These are phyloP conservation scores for Gymnocephalus cernua DNA, from an alignment of 2,113 vertebrate species.

Conservation along the genomic window DNA sequence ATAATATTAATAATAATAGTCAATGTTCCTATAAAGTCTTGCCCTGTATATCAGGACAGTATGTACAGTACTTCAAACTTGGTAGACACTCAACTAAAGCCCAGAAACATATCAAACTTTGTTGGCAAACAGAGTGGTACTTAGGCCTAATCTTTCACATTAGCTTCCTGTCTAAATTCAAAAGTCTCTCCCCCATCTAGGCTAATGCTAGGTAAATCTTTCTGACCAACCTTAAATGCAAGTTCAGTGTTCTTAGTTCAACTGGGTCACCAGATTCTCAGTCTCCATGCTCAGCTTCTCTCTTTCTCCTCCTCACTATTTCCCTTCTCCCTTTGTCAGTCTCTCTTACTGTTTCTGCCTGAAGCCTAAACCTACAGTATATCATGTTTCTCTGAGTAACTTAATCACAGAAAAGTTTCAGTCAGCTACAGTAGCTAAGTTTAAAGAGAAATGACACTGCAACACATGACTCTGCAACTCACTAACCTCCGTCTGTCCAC, in stretches of 20 bases:
- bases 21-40: not conserved
- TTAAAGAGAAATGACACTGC: not conserved
- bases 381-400: constrained; percentile 15
- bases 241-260: constrained; percentile 6
- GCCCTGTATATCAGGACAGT: constrained; percentile 6
- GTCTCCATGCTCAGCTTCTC: constrained; percentile 1
- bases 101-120: not conserved
- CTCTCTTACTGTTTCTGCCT: not conserved
- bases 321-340: not conserved
- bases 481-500: too few relatives aligned
- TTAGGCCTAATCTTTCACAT: constrained; percentile 48
- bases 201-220: constrained; percentile 47
- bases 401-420: constrained; percentile 24
- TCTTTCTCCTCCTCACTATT: not conserved
- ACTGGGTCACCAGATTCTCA: constrained; percentile 30
- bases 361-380: not conserved
- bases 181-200: constrained; percentile 17
- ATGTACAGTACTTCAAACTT: constrained; percentile 12
- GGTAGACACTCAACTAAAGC: not conserved
- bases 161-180: constrained; percentile 28
- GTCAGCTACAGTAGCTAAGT: not conserved
- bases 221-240: constrained; percentile 13
- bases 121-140: constrained; percentile 32
- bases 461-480: too few relatives aligned
- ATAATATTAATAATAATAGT: not conserved